phyloP scores from a whole-genome alignment of 1,140 invertebrate species.

The Lordiphosa collinella region DNA sequence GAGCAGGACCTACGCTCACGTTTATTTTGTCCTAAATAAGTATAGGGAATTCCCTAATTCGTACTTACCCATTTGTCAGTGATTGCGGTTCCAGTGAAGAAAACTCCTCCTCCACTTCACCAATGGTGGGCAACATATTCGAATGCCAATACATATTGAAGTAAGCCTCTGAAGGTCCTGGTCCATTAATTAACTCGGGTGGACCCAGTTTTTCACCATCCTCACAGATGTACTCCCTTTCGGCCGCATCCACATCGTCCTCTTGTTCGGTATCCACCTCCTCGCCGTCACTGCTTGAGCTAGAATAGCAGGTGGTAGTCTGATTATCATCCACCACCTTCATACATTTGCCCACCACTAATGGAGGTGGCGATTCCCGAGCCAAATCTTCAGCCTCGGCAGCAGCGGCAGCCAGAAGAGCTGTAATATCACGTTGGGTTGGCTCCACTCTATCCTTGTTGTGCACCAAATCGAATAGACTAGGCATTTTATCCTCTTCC shows the following conservation, averaged over 20 bases:
- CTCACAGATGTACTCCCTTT: slow-evolving; percentile 70
- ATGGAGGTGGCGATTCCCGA: slow-evolving; percentile 55
- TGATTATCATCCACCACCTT: slow-evolving; percentile 59
- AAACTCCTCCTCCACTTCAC: slow-evolving; percentile 84
- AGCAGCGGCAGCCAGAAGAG: slow-evolving; percentile 50
- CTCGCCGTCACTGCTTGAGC: slow-evolving; percentile 71
- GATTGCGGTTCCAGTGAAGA: slow-evolving; percentile 74
- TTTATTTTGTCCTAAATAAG: too few relatives aligned
- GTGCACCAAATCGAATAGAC: slow-evolving; percentile 85
- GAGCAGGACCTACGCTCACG: too few relatives aligned
- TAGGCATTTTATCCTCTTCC: slow-evolving; percentile 81
- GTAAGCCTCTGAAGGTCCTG: slow-evolving; percentile 75
- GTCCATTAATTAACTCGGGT: slow-evolving; percentile 74
- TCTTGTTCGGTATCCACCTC: slow-evolving; percentile 42
- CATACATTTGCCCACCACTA: slow-evolving; percentile 70
- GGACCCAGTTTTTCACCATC: slow-evolving; percentile 78
- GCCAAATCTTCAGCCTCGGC: slow-evolving; percentile 55
- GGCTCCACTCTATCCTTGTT: slow-evolving; percentile 77
- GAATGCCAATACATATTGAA: slow-evolving; percentile 79
- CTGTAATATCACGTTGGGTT: slow-evolving; percentile 33
- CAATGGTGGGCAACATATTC: slow-evolving; percentile 83
- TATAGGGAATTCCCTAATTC: too few relatives aligned
- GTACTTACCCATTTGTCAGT: slow-evolving; percentile 67
- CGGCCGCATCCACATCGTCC: slow-evolving; percentile 58
- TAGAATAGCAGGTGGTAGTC: slow-evolving; percentile 60